Percentiles rank a stretch among this genome's conserved stretches.
Evolutionary conservation across 1,140 invertebrate species (phyloP).

Genomic region (Phymastichus coffea): DNA sequence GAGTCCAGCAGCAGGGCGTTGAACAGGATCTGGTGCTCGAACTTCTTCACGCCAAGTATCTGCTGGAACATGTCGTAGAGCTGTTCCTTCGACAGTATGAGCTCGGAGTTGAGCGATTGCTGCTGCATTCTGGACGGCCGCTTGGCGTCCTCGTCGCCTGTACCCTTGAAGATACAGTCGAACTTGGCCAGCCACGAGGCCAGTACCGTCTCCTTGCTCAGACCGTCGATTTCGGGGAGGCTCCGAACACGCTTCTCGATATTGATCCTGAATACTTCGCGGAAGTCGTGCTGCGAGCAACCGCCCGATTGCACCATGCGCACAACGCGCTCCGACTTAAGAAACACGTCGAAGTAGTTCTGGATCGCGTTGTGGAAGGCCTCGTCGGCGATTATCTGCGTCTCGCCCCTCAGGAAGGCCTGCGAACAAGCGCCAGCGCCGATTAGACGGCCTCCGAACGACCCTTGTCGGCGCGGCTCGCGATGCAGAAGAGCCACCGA

Average conservation of each 20-base stretch:
- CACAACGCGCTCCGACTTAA: conserved; percentile 92
- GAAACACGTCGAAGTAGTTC: conserved; percentile 95
- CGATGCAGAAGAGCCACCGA: not conserved
- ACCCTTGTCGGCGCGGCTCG: too few species aligned
- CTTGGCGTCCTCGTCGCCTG: conserved; percentile 84
- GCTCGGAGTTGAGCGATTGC: conserved; percentile 86
- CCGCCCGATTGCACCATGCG: conserved; percentile 96
- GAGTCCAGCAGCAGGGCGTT: conserved; percentile 98
- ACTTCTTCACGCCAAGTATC: conserved; percentile 97
- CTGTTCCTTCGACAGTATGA: conserved; percentile 93
- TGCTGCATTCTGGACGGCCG: conserved; percentile 82
- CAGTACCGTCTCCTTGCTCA: conserved; percentile 98
- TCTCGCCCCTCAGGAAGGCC: conserved; percentile 92
- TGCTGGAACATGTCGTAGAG: conserved; percentile 99
- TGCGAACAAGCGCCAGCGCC: too few species aligned
- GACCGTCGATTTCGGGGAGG: conserved; percentile 97
- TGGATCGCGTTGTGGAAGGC: conserved; percentile 99
- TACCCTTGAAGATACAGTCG: conserved; percentile 96
- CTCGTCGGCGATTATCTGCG: conserved; percentile 97
- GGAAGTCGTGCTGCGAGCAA: conserved; percentile 96
- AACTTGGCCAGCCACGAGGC: conserved; percentile 99
- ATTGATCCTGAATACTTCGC: conserved; percentile 97
- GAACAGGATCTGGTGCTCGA: conserved; percentile 98
- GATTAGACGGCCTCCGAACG: too few species aligned
- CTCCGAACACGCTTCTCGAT: conserved; percentile 95